These are phyloP conservation scores for Dendrocopos noguchii DNA, from an alignment of 2,113 vertebrate species.

Conservation along the genomic window DNA sequence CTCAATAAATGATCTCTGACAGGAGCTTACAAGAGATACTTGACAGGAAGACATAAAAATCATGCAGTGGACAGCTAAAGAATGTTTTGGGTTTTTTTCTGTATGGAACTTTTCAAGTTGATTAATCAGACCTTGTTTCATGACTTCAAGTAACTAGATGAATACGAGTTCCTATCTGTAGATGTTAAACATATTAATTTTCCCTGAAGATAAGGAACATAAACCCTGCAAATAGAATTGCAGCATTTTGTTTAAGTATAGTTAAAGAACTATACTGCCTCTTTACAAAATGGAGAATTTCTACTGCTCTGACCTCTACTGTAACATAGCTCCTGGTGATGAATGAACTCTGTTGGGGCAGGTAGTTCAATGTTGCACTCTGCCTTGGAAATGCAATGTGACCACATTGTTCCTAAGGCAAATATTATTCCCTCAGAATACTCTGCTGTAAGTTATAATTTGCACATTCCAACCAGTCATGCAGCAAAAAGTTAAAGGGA, in stretches of 20 bases:
- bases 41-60: not conserved
- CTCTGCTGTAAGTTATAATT: constrained; percentile 19
- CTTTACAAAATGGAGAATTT: not conserved
- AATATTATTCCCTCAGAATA: constrained; percentile 34
- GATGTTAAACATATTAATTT: not conserved
- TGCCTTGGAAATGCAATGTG: not conserved
- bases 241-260: not conserved
- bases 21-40: not conserved
- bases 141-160: not conserved
- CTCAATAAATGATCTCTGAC: not conserved
- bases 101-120: not conserved
- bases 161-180: not conserved
- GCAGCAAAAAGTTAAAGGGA: constrained; percentile 30
- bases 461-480: constrained; percentile 8
- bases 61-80: not conserved
- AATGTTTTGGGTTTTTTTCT: not conserved
- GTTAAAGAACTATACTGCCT: not conserved
- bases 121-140: not conserved
- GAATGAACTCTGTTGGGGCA: not conserved
- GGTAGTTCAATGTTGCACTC: not conserved
- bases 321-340: not conserved
- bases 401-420: not conserved
- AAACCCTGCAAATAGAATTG: not conserved
- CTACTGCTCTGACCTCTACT: not conserved
- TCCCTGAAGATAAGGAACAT: not conserved